Percentiles rank a stretch among this genome's conserved stretches.
Conservation (phyloP, 2,113 vertebrate genomes). For the Engraulis encrasicolus region DNA sequence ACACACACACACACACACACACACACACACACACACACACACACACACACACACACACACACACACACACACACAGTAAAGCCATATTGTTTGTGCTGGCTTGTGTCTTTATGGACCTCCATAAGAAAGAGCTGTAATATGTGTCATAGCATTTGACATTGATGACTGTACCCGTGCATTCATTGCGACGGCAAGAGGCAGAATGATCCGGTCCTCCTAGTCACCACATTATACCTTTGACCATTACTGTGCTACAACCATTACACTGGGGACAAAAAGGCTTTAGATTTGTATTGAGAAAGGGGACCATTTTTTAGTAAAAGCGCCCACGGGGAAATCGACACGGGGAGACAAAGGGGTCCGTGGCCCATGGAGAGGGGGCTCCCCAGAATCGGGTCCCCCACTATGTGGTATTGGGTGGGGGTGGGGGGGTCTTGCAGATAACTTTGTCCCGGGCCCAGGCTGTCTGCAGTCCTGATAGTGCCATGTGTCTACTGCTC, state of each 20-base stretch:
- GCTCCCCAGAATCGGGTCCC: too few species aligned
- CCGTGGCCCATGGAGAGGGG: neutral
- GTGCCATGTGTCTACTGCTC: too few species aligned
- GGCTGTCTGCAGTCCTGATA: too few species aligned
- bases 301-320: neutral
- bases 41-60: constrained; percentile 13
- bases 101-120: constrained; percentile 38
- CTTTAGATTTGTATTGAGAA: neutral
- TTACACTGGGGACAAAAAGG: neutral
- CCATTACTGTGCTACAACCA: neutral
- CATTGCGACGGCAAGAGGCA: neutral
- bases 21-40: constrained; percentile 30
- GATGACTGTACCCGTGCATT: constrained; percentile 37
- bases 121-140: constrained; percentile 57
- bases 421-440: too few species aligned
- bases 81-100: constrained; percentile 32
- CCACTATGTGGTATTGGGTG: too few species aligned
- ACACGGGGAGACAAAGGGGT: too few species aligned
- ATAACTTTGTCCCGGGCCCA: too few species aligned
- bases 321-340: too few species aligned
- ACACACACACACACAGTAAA: constrained; percentile 42
- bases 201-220: neutral
- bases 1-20: constrained; percentile 24
- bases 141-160: constrained; percentile 43
- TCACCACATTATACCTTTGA: neutral